A percentile compares a stretch with the other conserved stretches of the same genome.
Conservation (phyloP, 2,797 vertebrate species). For the Rhinichthys osculus region DNA sequence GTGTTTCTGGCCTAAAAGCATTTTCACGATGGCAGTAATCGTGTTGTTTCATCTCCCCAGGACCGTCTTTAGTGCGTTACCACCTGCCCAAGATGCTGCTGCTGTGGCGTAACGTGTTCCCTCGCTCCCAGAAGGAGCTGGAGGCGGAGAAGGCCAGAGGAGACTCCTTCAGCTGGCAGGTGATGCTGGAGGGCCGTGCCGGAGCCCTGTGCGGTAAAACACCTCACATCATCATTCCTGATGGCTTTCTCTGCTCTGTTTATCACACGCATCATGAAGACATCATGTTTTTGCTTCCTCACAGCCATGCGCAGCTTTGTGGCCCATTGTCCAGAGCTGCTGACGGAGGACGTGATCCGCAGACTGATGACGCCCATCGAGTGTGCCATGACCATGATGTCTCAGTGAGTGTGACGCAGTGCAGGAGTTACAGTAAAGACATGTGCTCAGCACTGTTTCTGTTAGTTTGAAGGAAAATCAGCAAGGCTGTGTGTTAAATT, state of each 20-base stretch:
- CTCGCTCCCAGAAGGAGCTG: constrained; percentile 95
- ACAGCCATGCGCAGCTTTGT: constrained; percentile 98
- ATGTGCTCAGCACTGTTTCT: background rate
- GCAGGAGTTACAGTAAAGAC: background rate
- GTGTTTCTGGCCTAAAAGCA: background rate
- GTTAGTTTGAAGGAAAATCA: background rate
- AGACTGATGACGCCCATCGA: constrained; percentile 98
- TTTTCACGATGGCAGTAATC: background rate
- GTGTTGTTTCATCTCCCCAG: constrained; percentile 67
- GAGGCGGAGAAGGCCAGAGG: constrained; percentile 97
- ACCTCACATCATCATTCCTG: background rate
- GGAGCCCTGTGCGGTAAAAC: constrained; percentile 95
- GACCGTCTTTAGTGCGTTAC: constrained; percentile 94
- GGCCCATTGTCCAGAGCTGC: constrained; percentile 96
- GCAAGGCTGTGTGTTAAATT: too few species aligned
- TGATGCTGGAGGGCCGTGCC: constrained; percentile 95
- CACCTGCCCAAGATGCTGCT: constrained; percentile 98
- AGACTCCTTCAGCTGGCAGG: constrained; percentile 98
- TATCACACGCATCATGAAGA: background rate
- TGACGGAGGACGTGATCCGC: constrained; percentile 97
- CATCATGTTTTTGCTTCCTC: constrained; percentile 19
- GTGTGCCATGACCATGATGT: constrained; percentile 99
- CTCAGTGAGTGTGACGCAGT: constrained; percentile 87
- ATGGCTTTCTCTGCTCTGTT: background rate
- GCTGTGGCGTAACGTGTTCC: constrained; percentile 97